Conservation (phyloP, 2,113 vertebrate species). For the Phycodurus eques region DNA sequence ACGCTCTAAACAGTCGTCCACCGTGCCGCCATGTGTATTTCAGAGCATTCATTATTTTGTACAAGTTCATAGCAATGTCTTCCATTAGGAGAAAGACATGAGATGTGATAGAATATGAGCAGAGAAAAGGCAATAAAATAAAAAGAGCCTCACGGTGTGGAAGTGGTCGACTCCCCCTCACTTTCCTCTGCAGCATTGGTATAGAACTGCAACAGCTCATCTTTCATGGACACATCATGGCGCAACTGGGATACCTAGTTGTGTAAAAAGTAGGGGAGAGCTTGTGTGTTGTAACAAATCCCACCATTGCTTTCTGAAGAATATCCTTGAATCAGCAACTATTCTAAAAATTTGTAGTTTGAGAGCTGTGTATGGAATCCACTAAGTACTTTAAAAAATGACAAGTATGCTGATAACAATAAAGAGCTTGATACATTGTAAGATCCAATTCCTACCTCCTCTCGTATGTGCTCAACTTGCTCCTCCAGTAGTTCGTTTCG, state of each 20-base stretch:
- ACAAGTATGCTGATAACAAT: background rate
- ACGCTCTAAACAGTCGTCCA: too few species aligned
- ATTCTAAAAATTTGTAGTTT: background rate
- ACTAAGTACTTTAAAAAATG: background rate
- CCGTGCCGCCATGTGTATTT: too few species aligned
- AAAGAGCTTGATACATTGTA: background rate
- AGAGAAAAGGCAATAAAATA: background rate
- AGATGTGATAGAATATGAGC: background rate
- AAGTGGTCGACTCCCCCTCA: conserved; percentile 84
- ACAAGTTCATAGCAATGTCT: background rate
- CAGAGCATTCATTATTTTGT: background rate
- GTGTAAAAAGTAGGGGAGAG: background rate
- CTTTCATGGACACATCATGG: conserved; percentile 96
- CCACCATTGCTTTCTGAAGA: background rate
- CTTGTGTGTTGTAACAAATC: background rate
- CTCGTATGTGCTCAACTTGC: conserved; percentile 92
- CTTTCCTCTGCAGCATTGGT: conserved; percentile 92
- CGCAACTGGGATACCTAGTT: conserved; percentile 90
- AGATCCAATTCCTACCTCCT: conserved; percentile 71
- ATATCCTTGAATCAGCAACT: background rate
- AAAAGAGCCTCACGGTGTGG: conserved; percentile 83
- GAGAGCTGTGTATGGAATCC: background rate
- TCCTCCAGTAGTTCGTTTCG: conserved; percentile 92
- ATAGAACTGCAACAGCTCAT: conserved; percentile 97
- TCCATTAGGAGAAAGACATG: background rate